A percentile compares a stretch with the other conserved stretches of the same genome.
Evolutionary conservation across 23 tunicate species (phyloP).

Genomic region (Trididemnum clinides): DNA sequence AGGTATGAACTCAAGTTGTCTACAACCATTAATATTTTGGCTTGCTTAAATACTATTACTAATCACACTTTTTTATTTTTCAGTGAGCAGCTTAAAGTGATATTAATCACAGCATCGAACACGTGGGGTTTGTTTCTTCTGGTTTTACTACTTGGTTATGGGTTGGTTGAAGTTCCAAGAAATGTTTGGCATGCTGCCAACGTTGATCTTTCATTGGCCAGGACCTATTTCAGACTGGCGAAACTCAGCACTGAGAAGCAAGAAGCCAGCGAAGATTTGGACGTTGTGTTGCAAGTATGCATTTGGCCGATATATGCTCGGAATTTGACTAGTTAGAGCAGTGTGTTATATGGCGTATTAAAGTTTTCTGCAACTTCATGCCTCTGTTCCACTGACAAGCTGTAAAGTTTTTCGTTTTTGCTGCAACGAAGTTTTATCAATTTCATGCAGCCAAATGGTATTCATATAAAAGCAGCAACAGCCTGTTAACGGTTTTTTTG

Average conservation of each 20-base stretch:
- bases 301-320: no score
- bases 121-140: conserved; percentile 99
- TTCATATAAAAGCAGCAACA: no score
- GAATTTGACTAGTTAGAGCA: background rate
- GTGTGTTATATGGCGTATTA: background rate
- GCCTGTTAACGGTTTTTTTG: background rate
- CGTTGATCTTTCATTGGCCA: conserved; percentile 40
- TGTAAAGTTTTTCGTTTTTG: no score
- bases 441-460: no score
- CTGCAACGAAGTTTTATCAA: no score
- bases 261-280: conserved; percentile 90
- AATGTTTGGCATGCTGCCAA: conserved; percentile 73
- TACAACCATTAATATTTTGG: no score
- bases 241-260: conserved; percentile 97
- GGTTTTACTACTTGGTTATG: conserved; percentile 95
- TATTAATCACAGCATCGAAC: conserved; percentile 89
- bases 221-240: conserved; percentile 84
- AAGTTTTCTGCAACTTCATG: no score
- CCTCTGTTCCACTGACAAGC: no score
- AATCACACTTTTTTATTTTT: no score
- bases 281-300: conserved; percentile 70
- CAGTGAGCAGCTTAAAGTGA: conserved; percentile 66
- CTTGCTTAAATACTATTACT: no score
- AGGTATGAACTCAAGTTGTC: no score
- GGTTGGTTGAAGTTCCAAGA: conserved; percentile 99